Evolutionary conservation across 2,888 invertebrate species (phyloP).

Genomic region (Caenorhabditis sp.): DNA sequence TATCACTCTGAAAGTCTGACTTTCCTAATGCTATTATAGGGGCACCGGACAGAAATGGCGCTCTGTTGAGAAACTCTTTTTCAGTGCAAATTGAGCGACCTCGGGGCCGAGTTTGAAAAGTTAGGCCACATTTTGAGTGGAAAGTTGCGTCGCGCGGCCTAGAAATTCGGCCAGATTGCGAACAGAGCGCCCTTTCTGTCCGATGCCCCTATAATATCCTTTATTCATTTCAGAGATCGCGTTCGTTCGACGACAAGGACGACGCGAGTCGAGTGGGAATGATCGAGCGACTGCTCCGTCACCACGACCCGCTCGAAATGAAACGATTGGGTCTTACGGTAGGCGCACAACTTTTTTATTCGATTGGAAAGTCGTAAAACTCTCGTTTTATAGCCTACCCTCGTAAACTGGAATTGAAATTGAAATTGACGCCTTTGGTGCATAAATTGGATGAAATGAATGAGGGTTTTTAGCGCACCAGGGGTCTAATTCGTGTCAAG

Average conservation of each 20-base stretch:
- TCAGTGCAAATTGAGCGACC: no score
- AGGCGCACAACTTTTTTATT: neutral
- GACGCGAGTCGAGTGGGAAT: slow-evolving; percentile 50
- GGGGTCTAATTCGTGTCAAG: no score
- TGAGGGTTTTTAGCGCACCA: neutral
- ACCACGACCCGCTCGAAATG: slow-evolving; percentile 53
- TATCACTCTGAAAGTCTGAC: no score
- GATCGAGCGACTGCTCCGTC: slow-evolving; percentile 54
- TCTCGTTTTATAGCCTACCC: no score
- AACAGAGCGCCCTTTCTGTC: no score
- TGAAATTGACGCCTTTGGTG: neutral
- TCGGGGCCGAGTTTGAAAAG: neutral
- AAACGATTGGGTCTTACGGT: slow-evolving; percentile 59
- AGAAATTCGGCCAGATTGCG: no score
- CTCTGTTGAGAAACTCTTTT: no score
- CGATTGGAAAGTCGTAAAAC: neutral
- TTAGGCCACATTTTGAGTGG: no score
- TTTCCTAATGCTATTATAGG: no score
- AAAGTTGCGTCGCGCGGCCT: no score
- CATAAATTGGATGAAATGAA: neutral
- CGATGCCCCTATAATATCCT: no score
- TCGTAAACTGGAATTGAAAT: neutral
- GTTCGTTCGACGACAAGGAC: slow-evolving; percentile 52
- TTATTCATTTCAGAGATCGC: slow-evolving; percentile 44
- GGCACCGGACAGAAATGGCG: no score